Evolutionary conservation across 2,797 vertebrate species (phyloP), one percentile per base, ranked within the genome.

Genomic region (Falco biarmicus): DNA sequence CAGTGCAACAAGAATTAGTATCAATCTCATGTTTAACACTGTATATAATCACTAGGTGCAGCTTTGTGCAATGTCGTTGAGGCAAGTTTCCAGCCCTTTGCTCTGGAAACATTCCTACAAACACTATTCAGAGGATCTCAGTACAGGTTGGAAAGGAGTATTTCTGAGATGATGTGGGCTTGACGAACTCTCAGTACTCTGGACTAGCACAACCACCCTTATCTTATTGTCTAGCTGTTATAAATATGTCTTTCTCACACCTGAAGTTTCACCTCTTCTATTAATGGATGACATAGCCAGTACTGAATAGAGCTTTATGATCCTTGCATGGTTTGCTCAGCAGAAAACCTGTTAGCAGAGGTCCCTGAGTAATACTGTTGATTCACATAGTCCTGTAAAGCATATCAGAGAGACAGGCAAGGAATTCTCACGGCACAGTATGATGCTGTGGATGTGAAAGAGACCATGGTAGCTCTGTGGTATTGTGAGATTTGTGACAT

Each of bases 381-480:
- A 53, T 64, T 60, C 56, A 74, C 0, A 2, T 31, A 61, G 37
- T 0, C 54, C 79, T 41, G 34, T 56, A 65, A 70, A 89, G 14
- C 5, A 1, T 4, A 10, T n/a, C 64, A 47, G 60, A 79, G 41
- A 60, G 5, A 57, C 2, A 11, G 45, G n/a, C 24, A 79, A 61
- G 24, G 25, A 48, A 48, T 50, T 65, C 37, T 59, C 28, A 32
- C 3, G 28, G 31, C 60, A 48, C n/a, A 9, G 17, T 45, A 43
- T 20, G 20, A 29, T 31, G 34, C n/a, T 64, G 59, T 8, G 17
- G 7, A 2, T 31, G 32, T 56, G 82, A 76, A 76, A 78, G 32
- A 77, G 6, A 10, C 17, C 48, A 53, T 8, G 31, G 45, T 13
- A 50, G 41, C 11, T 43, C 50, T 26, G 25, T 0, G 0, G 28